Conservation (phyloP, 2,888 invertebrate genomes). For the Amiota minor region DNA sequence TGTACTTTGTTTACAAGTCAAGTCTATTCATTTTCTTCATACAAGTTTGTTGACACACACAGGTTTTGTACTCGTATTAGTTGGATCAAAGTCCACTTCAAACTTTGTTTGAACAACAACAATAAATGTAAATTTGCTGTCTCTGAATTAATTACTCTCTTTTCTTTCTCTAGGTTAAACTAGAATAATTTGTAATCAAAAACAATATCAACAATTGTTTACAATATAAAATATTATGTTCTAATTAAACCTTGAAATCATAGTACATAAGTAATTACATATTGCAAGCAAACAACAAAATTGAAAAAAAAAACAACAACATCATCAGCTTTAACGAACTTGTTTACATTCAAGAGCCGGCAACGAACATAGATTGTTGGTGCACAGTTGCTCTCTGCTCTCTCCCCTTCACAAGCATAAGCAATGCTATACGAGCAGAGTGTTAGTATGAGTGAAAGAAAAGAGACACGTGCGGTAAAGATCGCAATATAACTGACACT, state of each 20-base stretch:
- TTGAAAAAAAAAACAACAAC: constrained; percentile 15
- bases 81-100: constrained; percentile 29
- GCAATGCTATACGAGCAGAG: no score
- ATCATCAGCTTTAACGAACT: constrained; percentile 55
- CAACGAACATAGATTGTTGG: constrained; percentile 29
- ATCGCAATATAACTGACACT: no score
- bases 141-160: neutral
- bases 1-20: neutral
- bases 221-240: constrained; percentile 28
- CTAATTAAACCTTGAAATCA: constrained; percentile 37
- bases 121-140: constrained; percentile 48
- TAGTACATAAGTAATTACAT: constrained; percentile 27
- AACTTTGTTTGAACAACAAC: constrained; percentile 28
- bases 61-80: constrained; percentile 1
- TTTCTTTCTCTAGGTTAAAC: no score
- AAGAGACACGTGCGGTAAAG: no score
- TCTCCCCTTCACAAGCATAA: neutral
- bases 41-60: constrained; percentile 25
- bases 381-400: neutral
- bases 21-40: neutral
- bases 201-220: constrained; percentile 47
- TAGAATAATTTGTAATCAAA: constrained; percentile 41
- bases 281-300: constrained; percentile 26
- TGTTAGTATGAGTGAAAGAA: no score
- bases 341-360: constrained; percentile 61